A percentile compares a stretch with the other conserved stretches of the same genome.
Evolutionary conservation across 1,140 invertebrate genomes (phyloP).

Genomic region (Trachymyrmex septentrionalis): DNA sequence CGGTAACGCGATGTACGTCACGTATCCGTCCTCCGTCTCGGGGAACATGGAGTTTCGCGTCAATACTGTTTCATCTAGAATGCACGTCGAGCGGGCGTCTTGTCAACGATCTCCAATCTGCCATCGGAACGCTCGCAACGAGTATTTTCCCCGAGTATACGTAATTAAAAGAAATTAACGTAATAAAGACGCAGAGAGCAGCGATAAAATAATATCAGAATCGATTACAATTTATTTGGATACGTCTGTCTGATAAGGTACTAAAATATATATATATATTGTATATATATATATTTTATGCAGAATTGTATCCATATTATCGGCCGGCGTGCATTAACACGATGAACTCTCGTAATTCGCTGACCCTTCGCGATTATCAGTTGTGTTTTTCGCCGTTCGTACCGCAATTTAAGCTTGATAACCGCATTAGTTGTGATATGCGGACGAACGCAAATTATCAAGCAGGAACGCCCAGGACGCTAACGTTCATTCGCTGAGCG

Average conservation of each 20-base stretch:
- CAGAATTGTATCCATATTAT: background rate
- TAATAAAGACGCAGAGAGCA: background rate
- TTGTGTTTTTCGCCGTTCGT: constrained; percentile 23
- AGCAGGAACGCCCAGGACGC: constrained; percentile 35
- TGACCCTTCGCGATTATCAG: constrained; percentile 30
- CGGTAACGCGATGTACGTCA: constrained; percentile 43
- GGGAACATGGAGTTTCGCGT: constrained; percentile 28
- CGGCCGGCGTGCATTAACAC: background rate
- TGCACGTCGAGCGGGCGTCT: constrained; percentile 18
- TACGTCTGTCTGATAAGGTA: background rate
- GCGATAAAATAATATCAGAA: background rate
- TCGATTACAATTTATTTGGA: background rate
- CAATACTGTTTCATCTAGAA: constrained; percentile 40
- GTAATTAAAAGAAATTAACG: constrained; percentile 7
- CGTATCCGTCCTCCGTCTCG: constrained; percentile 35
- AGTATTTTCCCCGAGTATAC: background rate
- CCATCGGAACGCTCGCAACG: background rate
- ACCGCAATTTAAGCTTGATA: constrained; percentile 47
- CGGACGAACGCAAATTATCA: constrained; percentile 46
- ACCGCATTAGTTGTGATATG: constrained; percentile 56
- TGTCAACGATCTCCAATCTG: constrained; percentile 24
- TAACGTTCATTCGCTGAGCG: constrained; percentile 20
- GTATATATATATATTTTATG: constrained; percentile 9
- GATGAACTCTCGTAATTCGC: constrained; percentile 35
- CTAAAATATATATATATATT: too few species aligned